A percentile compares a stretch with the other conserved stretches of the same genome.
These are phyloP conservation scores for Beroe ovata DNA, from an alignment of 37 sponge, comb jelly and placozoan species.

Conservation along the genomic window DNA sequence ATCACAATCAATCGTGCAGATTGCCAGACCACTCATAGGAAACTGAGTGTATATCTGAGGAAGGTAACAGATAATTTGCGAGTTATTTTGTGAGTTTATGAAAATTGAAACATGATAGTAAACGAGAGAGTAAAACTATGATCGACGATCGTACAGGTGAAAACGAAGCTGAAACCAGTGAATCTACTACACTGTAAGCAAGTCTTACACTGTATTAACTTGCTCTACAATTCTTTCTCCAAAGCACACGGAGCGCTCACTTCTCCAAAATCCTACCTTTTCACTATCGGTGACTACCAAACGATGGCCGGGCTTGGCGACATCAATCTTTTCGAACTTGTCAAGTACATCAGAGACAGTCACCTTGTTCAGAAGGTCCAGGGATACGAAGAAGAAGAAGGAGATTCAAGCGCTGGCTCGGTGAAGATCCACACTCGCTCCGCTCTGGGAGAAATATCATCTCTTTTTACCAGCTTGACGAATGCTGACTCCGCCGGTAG, in stretches of 20 bases:
- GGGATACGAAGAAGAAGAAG: slow-evolving; percentile 14
- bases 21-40: slow-evolving; percentile 40
- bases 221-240: not conserved
- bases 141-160: too few species aligned
- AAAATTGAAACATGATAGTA: too few species aligned
- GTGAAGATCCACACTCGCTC: slow-evolving; percentile 38
- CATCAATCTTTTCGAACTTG: slow-evolving; percentile 50
- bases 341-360: slow-evolving; percentile 42
- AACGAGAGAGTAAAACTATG: too few species aligned
- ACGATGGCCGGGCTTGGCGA: not conserved
- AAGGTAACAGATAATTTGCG: too few species aligned
- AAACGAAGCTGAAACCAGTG: slow-evolving; percentile 82
- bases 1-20: slow-evolving; percentile 71
- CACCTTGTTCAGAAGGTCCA: slow-evolving; percentile 60
- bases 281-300: slow-evolving; percentile 55
- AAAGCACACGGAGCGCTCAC: not conserved
- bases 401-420: not conserved
- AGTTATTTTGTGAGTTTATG: too few species aligned
- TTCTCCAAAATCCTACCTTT: not conserved
- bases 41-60: slow-evolving; percentile 38
- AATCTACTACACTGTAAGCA: slow-evolving; percentile 94
- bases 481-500: slow-evolving; percentile 40
- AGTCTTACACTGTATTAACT: slow-evolving; percentile 70
- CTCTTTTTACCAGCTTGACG: slow-evolving; percentile 9
- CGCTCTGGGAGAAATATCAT: slow-evolving; percentile 8